Evolutionary conservation across 2,888 invertebrate species (phyloP), one percentile per base, ranked within the genome.

Genomic region (Chydorus sphaericus): DNA sequence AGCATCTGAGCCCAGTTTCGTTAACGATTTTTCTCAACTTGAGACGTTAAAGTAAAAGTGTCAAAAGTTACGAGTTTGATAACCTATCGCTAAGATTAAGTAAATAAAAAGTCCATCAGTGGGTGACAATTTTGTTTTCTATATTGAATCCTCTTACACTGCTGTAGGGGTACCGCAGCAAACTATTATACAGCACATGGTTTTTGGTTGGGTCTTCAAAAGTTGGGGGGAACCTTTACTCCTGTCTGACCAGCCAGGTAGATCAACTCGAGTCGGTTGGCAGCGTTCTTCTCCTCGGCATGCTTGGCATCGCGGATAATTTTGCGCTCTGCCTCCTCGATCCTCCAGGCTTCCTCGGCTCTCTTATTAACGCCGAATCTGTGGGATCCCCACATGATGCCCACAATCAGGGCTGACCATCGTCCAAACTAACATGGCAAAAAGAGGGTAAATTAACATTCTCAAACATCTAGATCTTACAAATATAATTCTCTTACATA

Each of bases 381-480:
- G 33, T 57, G 48, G 33, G 38, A 30, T 3, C 89, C 90, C 62
- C 86, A 90, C 1, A 79, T 66, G 60, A 90, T 71, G 30, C 89
- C 89, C 0, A 77, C 73, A 0, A 77, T 67, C 3, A 90, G 75
- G 65, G 88, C 75, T 56, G 82, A 81, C 87, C 88, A 90, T 67
- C 90, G 77, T 58, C 81, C 81, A 65, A 87, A 85, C 85, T 86
- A 69, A 8, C 74, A 66, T 59, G 54, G 39, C 60, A 57, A 57
- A 51, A 48, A 55, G 55, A 54, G 18, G n/a, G n/a, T n/a, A 65
- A 87, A 85, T 85, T 86, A 69, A 8, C 74, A 66, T 59, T 54
- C 38, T 60, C 57, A 57, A 51, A 48, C 53, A 56, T 52, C 16
- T 54, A 2, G 29, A 26, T 50, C 36, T 29, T 20, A 54, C 39